phyloP scores from a whole-genome alignment of 2,113 vertebrate species.

The Sapayoa aenigma region DNA sequence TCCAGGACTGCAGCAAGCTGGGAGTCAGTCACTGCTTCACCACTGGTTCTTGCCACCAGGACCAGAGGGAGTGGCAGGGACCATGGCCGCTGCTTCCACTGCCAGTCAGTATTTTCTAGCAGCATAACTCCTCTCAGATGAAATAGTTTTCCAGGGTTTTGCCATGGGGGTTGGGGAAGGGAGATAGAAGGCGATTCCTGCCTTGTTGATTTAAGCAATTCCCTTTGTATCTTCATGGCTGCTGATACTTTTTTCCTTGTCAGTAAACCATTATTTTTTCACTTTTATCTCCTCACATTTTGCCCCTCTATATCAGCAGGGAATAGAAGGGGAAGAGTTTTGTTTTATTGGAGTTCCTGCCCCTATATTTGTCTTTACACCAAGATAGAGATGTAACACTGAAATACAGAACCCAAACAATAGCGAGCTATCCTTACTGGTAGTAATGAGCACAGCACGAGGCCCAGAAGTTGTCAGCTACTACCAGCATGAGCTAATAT shows the following conservation, averaged over 20 bases:
- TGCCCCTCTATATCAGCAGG: neutral
- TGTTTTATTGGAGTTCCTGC: neutral
- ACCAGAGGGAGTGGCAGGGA: neutral
- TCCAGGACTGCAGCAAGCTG: neutral
- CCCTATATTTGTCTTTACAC: neutral
- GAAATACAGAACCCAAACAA: accelerated
- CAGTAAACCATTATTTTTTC: neutral
- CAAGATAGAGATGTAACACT: neutral
- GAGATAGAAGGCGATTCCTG: neutral
- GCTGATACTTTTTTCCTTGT: neutral
- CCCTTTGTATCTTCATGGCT: neutral
- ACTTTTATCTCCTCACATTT: neutral
- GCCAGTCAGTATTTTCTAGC: neutral
- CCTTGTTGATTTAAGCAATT: neutral
- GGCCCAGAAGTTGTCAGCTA: neutral
- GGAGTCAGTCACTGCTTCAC: neutral
- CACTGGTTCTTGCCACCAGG: neutral
- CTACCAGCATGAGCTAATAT: neutral
- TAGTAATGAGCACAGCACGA: no score
- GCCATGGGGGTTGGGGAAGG: neutral
- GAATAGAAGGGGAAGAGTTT: neutral
- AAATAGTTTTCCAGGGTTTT: neutral
- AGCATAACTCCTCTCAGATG: neutral
- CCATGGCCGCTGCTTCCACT: neutral
- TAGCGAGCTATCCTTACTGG: neutral